These are phyloP conservation scores for Tetraneura akinire DNA, from an alignment of 1,140 invertebrate species.

Conservation along the genomic window DNA sequence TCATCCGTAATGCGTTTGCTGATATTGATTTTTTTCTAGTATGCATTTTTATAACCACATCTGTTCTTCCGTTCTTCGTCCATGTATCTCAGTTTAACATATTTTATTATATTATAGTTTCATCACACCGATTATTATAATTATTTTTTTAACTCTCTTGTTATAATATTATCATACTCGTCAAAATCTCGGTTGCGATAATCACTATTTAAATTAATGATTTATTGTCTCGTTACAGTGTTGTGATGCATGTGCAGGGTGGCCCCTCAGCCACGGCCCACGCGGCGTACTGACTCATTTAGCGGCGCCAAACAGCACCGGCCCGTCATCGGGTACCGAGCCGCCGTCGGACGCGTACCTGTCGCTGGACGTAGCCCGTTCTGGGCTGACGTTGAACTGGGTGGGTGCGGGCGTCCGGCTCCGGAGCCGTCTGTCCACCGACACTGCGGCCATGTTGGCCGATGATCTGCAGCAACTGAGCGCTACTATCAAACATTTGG, in stretches of 20 bases:
- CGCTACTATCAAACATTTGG: constrained; percentile 40
- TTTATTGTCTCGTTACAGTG: not conserved
- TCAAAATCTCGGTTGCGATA: no score
- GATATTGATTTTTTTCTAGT: no score
- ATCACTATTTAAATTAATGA: no score
- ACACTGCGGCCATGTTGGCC: constrained; percentile 28
- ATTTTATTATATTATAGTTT: no score
- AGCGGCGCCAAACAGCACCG: not conserved
- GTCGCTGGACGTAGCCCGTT: constrained; percentile 19
- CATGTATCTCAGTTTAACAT: no score
- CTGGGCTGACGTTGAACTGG: constrained; percentile 40
- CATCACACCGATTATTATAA: no score
- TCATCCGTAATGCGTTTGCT: no score
- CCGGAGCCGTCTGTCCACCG: constrained; percentile 33
- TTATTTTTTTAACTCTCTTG: no score
- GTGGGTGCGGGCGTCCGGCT: constrained; percentile 35
- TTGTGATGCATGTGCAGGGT: constrained; percentile 32
- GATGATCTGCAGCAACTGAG: constrained; percentile 33
- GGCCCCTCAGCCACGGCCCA: constrained; percentile 33
- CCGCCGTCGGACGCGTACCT: constrained; percentile 36
- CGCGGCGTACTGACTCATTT: constrained; percentile 29
- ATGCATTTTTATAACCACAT: no score
- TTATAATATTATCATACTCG: no score
- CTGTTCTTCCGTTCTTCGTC: no score
- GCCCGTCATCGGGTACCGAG: not conserved